Evolutionary conservation across 2,888 invertebrate species (phyloP).

Genomic region (Strigamia maritima): DNA sequence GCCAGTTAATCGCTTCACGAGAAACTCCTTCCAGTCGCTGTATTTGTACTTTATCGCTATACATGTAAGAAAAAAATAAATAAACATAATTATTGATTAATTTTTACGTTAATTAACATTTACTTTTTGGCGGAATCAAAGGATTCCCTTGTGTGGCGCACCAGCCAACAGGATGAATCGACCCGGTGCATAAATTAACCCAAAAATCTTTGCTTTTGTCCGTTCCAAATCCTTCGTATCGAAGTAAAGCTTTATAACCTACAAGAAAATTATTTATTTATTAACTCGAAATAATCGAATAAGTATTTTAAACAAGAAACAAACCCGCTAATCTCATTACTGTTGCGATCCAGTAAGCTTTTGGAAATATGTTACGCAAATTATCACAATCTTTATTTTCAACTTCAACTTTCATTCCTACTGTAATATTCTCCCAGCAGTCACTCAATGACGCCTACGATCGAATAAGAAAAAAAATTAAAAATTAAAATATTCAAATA

Average conservation of each 20-base stretch:
- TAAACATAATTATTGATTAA: too few relatives aligned
- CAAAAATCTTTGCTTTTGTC: constrained; percentile 90
- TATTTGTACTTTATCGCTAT: constrained; percentile 84
- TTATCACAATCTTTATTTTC: constrained; percentile 85
- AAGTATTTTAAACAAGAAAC: background rate
- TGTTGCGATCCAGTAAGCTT: constrained; percentile 95
- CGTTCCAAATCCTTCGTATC: constrained; percentile 89
- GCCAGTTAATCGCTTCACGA: constrained; percentile 86
- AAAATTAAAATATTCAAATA: too few relatives aligned
- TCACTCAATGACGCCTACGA: constrained; percentile 75
- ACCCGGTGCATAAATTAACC: constrained; percentile 89
- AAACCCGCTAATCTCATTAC: constrained; percentile 82
- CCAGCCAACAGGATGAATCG: constrained; percentile 98
- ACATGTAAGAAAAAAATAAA: background rate
- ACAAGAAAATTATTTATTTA: constrained; percentile 38
- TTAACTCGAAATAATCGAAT: background rate
- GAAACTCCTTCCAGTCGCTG: constrained; percentile 92
- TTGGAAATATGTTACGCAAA: constrained; percentile 70
- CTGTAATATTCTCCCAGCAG: constrained; percentile 84
- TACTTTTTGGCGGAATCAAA: constrained; percentile 84
- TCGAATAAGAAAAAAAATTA: background rate
- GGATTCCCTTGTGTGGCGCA: constrained; percentile 94
- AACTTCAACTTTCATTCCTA: constrained; percentile 79
- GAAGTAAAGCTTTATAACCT: constrained; percentile 60
- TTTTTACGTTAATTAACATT: constrained; percentile 46